Conservation (phyloP, 2,113 vertebrate genomes). For the Saguinus midas region DNA sequence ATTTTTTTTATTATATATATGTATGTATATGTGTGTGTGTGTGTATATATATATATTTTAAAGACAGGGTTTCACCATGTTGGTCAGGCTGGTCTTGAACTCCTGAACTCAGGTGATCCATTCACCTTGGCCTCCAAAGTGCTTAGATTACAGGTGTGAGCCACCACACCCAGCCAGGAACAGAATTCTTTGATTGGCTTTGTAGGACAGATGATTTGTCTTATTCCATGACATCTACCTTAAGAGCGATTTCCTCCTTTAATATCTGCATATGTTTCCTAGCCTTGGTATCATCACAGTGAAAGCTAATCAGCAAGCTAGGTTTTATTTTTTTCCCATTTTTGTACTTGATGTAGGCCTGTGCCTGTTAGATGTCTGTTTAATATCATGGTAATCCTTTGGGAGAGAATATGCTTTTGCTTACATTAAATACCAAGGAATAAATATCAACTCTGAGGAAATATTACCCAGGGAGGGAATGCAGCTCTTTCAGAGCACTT, state of each 20-base stretch:
- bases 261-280: background rate
- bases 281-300: background rate
- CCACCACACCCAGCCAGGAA: background rate
- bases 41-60: no score
- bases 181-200: background rate
- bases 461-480: background rate
- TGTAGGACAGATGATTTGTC: background rate
- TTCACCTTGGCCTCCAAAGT: no score
- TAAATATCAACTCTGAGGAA: conserved; percentile 19
- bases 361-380: conserved; percentile 8
- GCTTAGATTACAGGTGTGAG: no score
- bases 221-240: background rate
- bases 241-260: background rate
- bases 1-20: no score
- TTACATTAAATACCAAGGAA: background rate
- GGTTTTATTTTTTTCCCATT: background rate
- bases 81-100: no score
- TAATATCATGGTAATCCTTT: conserved; percentile 28
- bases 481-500: background rate
- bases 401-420: background rate
- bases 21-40: no score
- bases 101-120: no score
- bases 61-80: no score
- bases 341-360: background rate
- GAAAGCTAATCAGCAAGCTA: conserved; percentile 22